Evolutionary conservation across 2,797 vertebrate genomes (phyloP).

Genomic region (Sphenopsis melanotis): DNA sequence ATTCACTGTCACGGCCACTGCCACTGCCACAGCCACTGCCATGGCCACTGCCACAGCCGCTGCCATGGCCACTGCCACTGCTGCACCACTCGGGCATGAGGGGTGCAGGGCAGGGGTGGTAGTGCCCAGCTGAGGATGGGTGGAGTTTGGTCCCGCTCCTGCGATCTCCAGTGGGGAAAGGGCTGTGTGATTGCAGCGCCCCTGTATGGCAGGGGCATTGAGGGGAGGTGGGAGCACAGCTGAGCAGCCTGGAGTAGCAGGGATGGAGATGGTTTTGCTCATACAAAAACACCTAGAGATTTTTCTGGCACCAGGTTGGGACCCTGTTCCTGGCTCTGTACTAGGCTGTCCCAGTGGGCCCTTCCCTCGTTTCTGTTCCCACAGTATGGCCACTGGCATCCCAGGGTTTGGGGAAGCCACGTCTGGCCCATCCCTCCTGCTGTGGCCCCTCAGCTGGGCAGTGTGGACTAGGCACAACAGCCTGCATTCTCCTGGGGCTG

Average conservation of each 20-base stretch:
- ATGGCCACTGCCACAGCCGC: too few species aligned
- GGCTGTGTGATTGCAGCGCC: not conserved
- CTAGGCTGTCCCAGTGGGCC: not conserved
- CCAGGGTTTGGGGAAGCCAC: not conserved
- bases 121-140: fast-evolving
- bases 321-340: not conserved
- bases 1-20: too few species aligned
- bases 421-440: not conserved
- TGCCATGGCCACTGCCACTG: fast-evolving
- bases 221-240: not conserved
- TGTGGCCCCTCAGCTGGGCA: not conserved
- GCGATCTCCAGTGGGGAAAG: not conserved
- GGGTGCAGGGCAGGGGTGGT: not conserved
- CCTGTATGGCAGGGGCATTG: not conserved
- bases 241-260: not conserved
- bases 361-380: not conserved
- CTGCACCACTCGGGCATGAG: fast-evolving
- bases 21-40: too few species aligned
- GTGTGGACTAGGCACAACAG: not conserved
- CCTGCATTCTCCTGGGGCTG: not conserved
- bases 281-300: fast-evolving
- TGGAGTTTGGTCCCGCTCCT: not conserved
- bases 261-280: not conserved
- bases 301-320: fast-evolving
- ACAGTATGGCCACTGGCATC: not conserved